Conservation (phyloP, 2,888 invertebrate genomes). For the Chromoteleia sp. region DNA sequence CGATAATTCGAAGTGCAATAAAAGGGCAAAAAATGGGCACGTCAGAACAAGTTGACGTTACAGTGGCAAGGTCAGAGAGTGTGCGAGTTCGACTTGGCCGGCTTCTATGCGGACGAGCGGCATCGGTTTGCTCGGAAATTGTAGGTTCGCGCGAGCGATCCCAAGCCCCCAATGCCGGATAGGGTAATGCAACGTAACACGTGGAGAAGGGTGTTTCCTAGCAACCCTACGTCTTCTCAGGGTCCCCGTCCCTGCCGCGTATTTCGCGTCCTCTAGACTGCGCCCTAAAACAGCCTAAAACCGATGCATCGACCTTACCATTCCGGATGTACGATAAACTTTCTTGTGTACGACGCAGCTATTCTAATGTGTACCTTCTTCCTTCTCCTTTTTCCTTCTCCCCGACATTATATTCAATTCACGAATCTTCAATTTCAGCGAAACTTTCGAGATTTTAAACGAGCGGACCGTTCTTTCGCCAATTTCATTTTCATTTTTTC, state of each 20-base stretch:
- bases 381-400: background rate
- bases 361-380: conserved; percentile 40
- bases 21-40: conserved; percentile 26
- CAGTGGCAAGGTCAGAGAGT: conserved; percentile 55
- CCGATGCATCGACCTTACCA: conserved; percentile 47
- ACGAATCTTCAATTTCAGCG: conserved; percentile 45
- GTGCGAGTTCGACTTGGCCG: conserved; percentile 51
- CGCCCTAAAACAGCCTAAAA: conserved; percentile 62
- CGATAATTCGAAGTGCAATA: conserved; percentile 8
- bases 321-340: conserved; percentile 56
- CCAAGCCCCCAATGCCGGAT: conserved; percentile 74
- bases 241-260: conserved; percentile 58
- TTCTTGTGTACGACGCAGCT: conserved; percentile 39
- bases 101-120: conserved; percentile 53
- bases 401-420: conserved; percentile 39
- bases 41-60: conserved; percentile 52
- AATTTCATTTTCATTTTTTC: conserved; percentile 19
- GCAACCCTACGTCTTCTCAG: conserved; percentile 82
- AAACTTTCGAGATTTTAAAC: conserved; percentile 42
- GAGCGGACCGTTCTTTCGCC: background rate
- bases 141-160: conserved; percentile 78
- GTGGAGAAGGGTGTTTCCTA: conserved; percentile 83
- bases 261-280: conserved; percentile 47
- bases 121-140: conserved; percentile 72
- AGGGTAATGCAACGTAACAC: conserved; percentile 83